phyloP scores from a whole-genome alignment of 2,888 invertebrate species.

The Heliconius hortense region DNA sequence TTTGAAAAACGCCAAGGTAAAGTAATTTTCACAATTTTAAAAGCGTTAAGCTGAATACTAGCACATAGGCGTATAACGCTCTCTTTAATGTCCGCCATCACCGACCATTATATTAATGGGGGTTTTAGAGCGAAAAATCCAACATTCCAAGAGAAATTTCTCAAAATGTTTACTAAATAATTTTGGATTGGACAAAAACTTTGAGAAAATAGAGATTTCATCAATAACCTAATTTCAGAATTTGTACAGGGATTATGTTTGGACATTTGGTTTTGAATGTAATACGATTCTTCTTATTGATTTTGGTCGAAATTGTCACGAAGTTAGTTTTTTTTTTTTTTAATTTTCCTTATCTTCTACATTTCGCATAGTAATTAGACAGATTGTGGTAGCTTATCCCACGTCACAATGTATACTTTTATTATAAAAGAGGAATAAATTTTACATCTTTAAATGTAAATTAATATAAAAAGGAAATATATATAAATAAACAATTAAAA shows the following conservation, averaged over 20 bases:
- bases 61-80: slow-evolving; percentile 5
- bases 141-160: slow-evolving; percentile 7
- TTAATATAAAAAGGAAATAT: too few relatives aligned
- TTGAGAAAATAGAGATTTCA: neutral
- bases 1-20: slow-evolving; percentile 1
- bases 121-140: slow-evolving; percentile 16
- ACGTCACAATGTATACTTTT: too few relatives aligned
- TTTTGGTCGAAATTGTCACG: too few relatives aligned
- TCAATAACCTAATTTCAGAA: neutral
- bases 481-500: too few relatives aligned
- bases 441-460: too few relatives aligned
- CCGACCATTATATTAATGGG: slow-evolving; percentile 26
- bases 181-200: neutral
- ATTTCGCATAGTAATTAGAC: too few relatives aligned
- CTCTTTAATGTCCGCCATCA: slow-evolving; percentile 19
- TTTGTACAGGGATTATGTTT: neutral
- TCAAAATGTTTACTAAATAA: slow-evolving; percentile 4
- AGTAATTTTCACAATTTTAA: slow-evolving; percentile 10
- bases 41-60: slow-evolving; percentile 7
- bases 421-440: too few relatives aligned
- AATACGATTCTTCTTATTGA: too few relatives aligned
- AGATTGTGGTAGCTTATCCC: too few relatives aligned
- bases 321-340: too few relatives aligned
- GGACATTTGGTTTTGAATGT: too few relatives aligned
- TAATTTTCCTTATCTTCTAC: too few relatives aligned